Base-by-base conservation (phyloP, 2,797 vertebrate species). In the Tenualosa ilisha region DNA sequence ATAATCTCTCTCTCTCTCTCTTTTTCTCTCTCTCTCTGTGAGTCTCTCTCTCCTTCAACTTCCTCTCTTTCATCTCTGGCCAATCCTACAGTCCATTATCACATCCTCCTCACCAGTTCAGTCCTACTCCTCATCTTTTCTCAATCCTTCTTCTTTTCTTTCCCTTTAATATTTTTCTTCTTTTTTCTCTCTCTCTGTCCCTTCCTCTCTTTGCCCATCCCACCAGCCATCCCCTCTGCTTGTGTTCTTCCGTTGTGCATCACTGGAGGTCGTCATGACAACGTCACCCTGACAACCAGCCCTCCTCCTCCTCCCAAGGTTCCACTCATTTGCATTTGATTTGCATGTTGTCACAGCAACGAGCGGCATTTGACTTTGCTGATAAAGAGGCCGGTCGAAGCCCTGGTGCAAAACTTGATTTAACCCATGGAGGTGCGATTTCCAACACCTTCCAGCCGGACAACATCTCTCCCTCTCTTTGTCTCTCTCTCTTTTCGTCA, bases 261-360 rank as follows among this genome's bases (percentile, higher is more conserved):
- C 88, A 90, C 86, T 89, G 86, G 89, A 88, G 89, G 92, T 95
- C 93, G 87, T 94, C 94, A 94, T 95, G 93, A 94, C 93, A 95
- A 95, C 94, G 46, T 92, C 92, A 92, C 91, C 92, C 87, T 89
- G 88, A 92, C 92, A 93, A 92, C 92, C 90, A 43, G n/a, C 65
- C 81, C 49, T 49, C 50, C 51, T 40, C 82, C 31, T 31, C 1
- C 86, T 86, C 91, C 89, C 51, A 89, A 91, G 88, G 92, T 94
- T 93, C 91, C 40, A 82, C 91, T 93, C 85, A 91, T 96, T 96
- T 96, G 91, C 94, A 95, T 95, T 85, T 92, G 87, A 96, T 96
- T 96, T 96, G 93, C 94, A 96, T 96, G 93, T 94, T 94, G 93
- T 93, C 91, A 82, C 83, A 92, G 94, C 91, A 86, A 95, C 93